Evolutionary conservation across 2,888 invertebrate genomes (phyloP), one percentile per base, ranked within the genome.

Genomic region (Rhimphoctona megacephalus): DNA sequence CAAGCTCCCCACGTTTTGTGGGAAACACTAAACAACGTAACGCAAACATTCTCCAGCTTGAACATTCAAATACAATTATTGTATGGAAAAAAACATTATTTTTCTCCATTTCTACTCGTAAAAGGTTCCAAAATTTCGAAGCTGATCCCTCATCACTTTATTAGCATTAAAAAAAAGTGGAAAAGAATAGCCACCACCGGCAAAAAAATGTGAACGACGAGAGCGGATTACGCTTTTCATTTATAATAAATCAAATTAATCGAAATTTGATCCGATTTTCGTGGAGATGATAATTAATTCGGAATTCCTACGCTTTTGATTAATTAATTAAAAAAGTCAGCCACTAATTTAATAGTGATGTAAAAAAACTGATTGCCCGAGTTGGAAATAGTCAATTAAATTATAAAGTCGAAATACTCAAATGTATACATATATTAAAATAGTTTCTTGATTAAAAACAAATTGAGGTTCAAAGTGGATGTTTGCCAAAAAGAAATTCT

Each of bases 1-100:
- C 25, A 25, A 77, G 46, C 46, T 61, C 54, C 8, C 30, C 57
- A 33, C 33, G 57, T 61, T 70, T 72, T 67, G 83, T 78, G 77
- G 52, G 70, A 69, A 78, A 78, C 33, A n/a, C 43, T 11, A 7
- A 49, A 77, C 25, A 39, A 77, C 76, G 22, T 14, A 77, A 49
- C 64, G 22, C 49, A 46, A 67, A 52, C 66, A 33, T 61, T 76
- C 46, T 30, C 14, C 22, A n/a, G n/a, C 67, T 36, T 33, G 8
- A 30, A 43, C 54, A 64, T 70, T 70, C 70, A 7, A 30, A 61
- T 43, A 19, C 43, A 36, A 64, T 57, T 69, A 67, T 74, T 43
- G 43, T n/a, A 25, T 14, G 52, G n/a, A 17, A 14, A 14, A 17
- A 30, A 25, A 6, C 25, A 39, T 14, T 14, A 17, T 14, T 43